Conservation (phyloP, 2,888 invertebrate genomes). For the Alentia gelatinosa region DNA sequence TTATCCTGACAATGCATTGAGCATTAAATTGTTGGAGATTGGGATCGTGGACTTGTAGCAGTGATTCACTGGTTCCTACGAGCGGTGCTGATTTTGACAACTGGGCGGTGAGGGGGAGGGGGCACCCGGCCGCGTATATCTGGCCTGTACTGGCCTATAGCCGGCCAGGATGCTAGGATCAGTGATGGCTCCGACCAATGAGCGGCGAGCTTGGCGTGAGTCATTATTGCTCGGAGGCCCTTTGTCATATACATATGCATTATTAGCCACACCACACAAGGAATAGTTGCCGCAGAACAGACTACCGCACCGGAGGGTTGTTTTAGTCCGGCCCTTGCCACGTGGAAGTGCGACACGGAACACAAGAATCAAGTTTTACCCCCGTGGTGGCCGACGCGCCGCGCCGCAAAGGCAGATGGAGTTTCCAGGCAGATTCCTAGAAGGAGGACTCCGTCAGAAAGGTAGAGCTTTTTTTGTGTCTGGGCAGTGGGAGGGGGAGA, state of each 20-base stretch:
- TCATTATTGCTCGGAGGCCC: constrained; percentile 50
- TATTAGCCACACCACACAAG: constrained; percentile 27
- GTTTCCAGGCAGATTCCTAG: constrained; percentile 36
- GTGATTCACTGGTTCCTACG: too few species aligned
- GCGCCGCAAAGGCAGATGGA: constrained; percentile 19
- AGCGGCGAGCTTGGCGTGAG: constrained; percentile 27
- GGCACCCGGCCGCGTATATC: neutral
- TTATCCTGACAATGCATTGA: neutral
- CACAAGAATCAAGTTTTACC: neutral
- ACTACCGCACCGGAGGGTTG: neutral
- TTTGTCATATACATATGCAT: constrained; percentile 56
- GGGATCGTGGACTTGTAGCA: constrained; percentile 29
- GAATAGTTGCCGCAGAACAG: constrained; percentile 1
- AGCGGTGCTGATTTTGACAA: neutral
- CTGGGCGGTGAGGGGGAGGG: constrained; percentile 25
- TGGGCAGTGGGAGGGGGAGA: neutral
- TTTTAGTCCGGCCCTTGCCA: too few species aligned
- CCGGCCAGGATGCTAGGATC: neutral
- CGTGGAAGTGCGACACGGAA: neutral
- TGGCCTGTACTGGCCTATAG: neutral
- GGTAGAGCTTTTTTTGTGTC: neutral
- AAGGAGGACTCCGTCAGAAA: constrained; percentile 22
- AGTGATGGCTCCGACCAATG: constrained; percentile 34
- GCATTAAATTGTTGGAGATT: neutral
- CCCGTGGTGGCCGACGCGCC: neutral